phyloP scores from a whole-genome alignment of 2,888 invertebrate species.

The Drosophila colorata region DNA sequence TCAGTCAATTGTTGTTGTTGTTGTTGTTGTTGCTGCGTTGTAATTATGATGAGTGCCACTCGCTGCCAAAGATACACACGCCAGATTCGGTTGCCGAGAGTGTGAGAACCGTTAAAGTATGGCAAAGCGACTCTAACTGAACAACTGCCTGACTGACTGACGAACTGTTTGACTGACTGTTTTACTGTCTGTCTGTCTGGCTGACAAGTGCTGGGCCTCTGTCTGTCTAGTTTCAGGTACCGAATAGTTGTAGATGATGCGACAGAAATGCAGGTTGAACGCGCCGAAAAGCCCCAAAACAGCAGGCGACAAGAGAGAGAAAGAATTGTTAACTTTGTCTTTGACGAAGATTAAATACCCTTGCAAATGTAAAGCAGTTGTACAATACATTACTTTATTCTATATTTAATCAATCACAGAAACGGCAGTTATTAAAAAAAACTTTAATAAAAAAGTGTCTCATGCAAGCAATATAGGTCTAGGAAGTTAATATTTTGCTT shows the following conservation, averaged over 20 bases:
- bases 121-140: conserved; percentile 69
- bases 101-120: conserved; percentile 80
- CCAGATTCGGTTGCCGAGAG: conserved; percentile 69
- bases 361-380: not conserved
- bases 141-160: conserved; percentile 27
- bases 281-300: conserved; percentile 25
- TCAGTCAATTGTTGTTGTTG: conserved; percentile 27
- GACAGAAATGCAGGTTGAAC: conserved; percentile 73
- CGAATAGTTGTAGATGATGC: conserved; percentile 72
- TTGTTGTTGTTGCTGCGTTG: conserved; percentile 54
- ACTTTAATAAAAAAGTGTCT: too few relatives aligned
- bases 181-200: conserved; percentile 26
- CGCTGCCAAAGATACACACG: conserved; percentile 76
- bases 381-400: too few relatives aligned
- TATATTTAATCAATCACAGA: too few relatives aligned
- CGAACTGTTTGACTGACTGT: conserved; percentile 19
- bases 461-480: too few relatives aligned
- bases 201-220: conserved; percentile 56
- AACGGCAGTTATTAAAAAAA: too few relatives aligned
- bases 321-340: not conserved
- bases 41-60: conserved; percentile 79
- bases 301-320: conserved; percentile 3
- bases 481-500: too few relatives aligned
- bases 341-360: conserved; percentile 9
- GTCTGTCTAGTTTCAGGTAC: conserved; percentile 35